Evolutionary conservation across 2,797 vertebrate genomes (phyloP), one percentile per base, ranked within the genome.

Genomic region (Pseudotriccus pelzelni): DNA sequence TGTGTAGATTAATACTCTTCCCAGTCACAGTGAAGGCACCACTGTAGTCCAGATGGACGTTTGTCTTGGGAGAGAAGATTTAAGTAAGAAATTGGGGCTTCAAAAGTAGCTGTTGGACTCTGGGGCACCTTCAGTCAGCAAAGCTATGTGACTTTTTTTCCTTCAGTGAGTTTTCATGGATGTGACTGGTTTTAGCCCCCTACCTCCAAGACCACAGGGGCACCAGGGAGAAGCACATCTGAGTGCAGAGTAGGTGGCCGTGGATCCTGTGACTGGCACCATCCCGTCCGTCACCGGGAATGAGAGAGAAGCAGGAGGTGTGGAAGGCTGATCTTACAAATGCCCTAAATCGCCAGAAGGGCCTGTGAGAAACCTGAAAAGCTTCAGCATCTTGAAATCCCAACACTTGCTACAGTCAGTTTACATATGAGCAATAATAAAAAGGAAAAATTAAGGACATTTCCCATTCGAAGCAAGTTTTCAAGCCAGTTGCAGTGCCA

Each of bases 231-330:
- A 63, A 72, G 23, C 53, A 23, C 39, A 3, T 49, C 69, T 22
- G 39, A 81, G 11, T 1, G 2, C 63, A 43, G 50, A 50, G 36
- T 1, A 4, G 24, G 62, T 41, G 43, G 10, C 66, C 0, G 0
- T 23, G 55, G 43, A 19, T 76, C 50, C 63, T 56, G 55, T 30
- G 83, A 28, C 76, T 72, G 56, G 56, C 75, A 34, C 75, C 87
- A 22, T 21, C 0, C 1, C 79, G 49, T 47, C 41, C 0, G 0
- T 56, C 62, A 34, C 56, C 24, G 53, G 53, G 43, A 53, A 37
- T 6, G 72, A 83, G 56, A 44, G 18, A 16, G 39, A 55, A 69
- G 24, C 43, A 90, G 69, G 66, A 91, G 63, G 74, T 86, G 66
- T 78, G 76, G 63, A 75, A 84, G 68, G 89, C 66, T 84, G 87